Base-by-base conservation (phyloP, 2,797 vertebrate species). In the Sebastolobus alascanus region DNA sequence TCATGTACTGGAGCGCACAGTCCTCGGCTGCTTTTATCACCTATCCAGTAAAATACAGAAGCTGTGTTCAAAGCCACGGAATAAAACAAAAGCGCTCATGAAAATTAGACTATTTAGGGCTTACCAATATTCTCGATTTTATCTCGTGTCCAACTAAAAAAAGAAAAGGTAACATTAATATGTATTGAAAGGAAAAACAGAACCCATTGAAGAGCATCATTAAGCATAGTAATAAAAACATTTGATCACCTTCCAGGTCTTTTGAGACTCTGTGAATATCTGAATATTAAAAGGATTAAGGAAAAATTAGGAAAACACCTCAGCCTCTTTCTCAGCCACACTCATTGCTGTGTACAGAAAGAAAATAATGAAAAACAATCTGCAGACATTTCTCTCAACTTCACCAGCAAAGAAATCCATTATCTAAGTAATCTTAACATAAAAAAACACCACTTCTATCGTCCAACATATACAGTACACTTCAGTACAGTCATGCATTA, bases 11-110 rank as follows among this genome's bases (percentile, higher is more conserved):
- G 38, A 96, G 77, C 0, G 98, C 96, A 0, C 97, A 98, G 93
- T 99, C 98, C 68, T 98, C 97, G 0, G 99, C 97, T 4, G 98
- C 97, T 94, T 99, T 99, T 55, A 99, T 96, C 73, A 99, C 98
- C 99, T 99, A 37, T 46, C 25, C 37, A 80, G 46, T 20, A 16
- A 67, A 84, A 81, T 12, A 64, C 2, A 68, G 10, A 78, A 14
- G 3, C 29, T 35, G 58, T 52, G 27, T 66, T 86, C 5, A 75
- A 70, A 65, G 54, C 75, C 16, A 68, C 0, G 12, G 1, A 67
- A 65, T 0, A 8, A 64, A 63, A 73, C 18, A 11, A 56, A 52
- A 72, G 4, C 2, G 55, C 5, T 64, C 0, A 2, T 59, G 1
- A 72, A 72, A 73, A 29, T 61, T 1, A 61, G 16, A 46, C 0